Conservation (phyloP, 2,113 vertebrate species). For the Scortum barcoo region DNA sequence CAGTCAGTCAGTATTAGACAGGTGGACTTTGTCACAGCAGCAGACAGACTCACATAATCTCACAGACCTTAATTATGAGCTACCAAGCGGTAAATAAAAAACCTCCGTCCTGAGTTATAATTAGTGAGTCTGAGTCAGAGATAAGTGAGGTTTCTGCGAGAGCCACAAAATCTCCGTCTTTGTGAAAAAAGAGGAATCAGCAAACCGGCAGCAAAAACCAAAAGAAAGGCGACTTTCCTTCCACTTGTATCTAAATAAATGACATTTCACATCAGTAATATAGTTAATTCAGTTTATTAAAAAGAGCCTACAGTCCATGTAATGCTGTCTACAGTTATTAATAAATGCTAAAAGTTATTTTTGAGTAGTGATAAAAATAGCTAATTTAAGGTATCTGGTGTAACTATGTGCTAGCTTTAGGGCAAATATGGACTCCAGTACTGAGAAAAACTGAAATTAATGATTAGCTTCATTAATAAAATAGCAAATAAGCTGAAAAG, state of each 20-base stretch:
- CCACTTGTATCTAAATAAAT: not conserved
- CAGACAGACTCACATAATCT: not conserved
- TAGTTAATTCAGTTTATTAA: too few species aligned
- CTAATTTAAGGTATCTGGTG: not conserved
- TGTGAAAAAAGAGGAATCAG: not conserved
- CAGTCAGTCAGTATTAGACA: not conserved
- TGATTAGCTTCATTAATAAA: not conserved
- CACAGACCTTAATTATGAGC: not conserved
- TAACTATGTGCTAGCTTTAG: too few species aligned
- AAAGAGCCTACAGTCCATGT: not conserved
- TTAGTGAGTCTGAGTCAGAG: constrained; percentile 8
- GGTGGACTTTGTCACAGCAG: not conserved
- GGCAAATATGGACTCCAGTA: too few species aligned
- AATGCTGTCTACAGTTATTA: not conserved
- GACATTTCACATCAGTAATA: not conserved
- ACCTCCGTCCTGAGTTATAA: not conserved
- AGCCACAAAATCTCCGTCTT: not conserved
- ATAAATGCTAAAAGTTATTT: not conserved
- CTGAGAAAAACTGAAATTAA: too few species aligned
- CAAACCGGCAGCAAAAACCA: not conserved
- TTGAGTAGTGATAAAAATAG: too few species aligned
- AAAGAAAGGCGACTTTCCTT: not conserved
- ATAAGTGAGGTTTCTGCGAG: not conserved
- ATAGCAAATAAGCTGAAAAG: not conserved
- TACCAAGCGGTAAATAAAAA: not conserved